phyloP scores from a whole-genome alignment of 2,113 vertebrate species.

The Arizona elegans region DNA sequence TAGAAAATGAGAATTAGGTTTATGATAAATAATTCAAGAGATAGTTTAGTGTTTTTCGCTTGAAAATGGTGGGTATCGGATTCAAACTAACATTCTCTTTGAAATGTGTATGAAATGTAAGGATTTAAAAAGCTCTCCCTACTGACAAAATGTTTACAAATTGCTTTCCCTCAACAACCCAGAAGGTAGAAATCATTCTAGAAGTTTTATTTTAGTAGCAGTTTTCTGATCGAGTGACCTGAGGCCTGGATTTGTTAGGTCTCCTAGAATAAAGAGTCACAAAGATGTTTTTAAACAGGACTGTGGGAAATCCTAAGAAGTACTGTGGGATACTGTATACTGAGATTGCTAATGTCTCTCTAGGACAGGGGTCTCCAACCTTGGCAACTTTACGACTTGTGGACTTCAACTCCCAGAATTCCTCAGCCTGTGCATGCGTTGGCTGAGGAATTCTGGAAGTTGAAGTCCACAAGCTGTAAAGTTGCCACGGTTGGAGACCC shows the following conservation, averaged over 20 bases:
- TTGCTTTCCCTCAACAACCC: not conserved
- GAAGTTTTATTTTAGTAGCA: not conserved
- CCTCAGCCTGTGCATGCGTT: too few species aligned
- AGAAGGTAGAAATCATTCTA: not conserved
- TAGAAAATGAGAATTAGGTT: not conserved
- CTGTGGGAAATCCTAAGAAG: conserved; percentile 10
- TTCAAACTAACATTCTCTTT: not conserved
- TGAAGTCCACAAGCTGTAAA: too few species aligned
- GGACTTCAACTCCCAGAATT: too few species aligned
- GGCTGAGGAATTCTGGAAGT: too few species aligned
- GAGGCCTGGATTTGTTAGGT: not conserved
- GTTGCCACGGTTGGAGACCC: too few species aligned
- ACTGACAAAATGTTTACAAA: not conserved
- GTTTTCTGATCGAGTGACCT: not conserved
- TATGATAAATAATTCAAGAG: not conserved
- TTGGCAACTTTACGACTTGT: too few species aligned
- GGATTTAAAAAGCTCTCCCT: not conserved
- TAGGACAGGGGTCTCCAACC: not conserved
- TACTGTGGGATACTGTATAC: not conserved
- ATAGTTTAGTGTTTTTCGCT: not conserved
- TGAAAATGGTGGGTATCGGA: not conserved
- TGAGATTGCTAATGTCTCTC: not conserved
- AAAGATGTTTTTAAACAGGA: conserved; percentile 7
- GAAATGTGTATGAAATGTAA: not conserved
- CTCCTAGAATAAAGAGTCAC: not conserved